These are phyloP conservation scores for Theocolax elegans DNA, from an alignment of 1,140 invertebrate genomes.

Conservation along the genomic window DNA sequence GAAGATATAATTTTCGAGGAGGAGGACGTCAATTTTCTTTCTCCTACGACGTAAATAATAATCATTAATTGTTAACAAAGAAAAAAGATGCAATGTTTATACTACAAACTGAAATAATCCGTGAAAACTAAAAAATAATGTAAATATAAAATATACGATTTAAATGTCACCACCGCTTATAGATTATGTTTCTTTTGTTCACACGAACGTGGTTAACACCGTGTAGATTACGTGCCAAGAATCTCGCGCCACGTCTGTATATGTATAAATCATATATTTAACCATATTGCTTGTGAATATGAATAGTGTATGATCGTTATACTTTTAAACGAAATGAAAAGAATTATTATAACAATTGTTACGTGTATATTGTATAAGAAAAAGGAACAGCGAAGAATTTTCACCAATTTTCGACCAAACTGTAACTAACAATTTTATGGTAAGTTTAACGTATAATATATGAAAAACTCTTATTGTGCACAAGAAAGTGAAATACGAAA, in stretches of 20 bases:
- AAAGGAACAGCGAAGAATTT: no score
- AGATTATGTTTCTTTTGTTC: no score
- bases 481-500: not conserved
- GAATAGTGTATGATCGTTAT: not conserved
- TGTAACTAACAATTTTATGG: not conserved
- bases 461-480: not conserved
- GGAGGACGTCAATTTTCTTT: not conserved
- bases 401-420: no score
- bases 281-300: no score
- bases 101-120: not conserved
- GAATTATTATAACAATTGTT: not conserved
- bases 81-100: no score
- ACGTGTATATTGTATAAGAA: not conserved
- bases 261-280: no score
- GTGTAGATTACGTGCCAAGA: no score
- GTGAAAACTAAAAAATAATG: not conserved
- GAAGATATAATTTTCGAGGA: not conserved
- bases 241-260: no score
- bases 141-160: no score
- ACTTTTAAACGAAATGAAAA: no score
- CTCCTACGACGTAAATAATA: not conserved
- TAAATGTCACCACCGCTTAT: no score
- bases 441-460: not conserved
- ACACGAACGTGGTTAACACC: no score
- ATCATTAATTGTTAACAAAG: not conserved